A percentile compares a stretch with the other conserved stretches of the same genome.
Conservation (phyloP, 2,797 vertebrate species). For the Acanthornis magna region DNA sequence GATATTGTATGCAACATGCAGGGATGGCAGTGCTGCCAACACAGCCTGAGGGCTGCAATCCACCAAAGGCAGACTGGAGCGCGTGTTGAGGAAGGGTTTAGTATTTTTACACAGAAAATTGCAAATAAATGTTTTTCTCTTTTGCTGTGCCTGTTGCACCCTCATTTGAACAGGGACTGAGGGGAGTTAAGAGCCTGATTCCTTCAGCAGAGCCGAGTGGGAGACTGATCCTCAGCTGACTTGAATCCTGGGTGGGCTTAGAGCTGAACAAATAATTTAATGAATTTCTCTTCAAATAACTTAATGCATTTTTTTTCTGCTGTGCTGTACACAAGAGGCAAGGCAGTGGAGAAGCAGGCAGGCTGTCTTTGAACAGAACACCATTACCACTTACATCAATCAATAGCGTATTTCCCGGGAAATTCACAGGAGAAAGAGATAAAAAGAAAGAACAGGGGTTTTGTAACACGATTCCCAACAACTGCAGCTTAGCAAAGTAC, state of each 20-base stretch:
- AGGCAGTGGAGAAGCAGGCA: not conserved
- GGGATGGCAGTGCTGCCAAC: not conserved
- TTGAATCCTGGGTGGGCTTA: not conserved
- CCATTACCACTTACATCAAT: not conserved
- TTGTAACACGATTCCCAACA: not conserved
- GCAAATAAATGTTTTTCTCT: not conserved
- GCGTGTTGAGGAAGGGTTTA: rapidly evolving
- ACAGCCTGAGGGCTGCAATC: not conserved
- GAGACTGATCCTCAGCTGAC: not conserved
- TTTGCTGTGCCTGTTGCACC: not conserved
- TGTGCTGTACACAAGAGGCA: not conserved
- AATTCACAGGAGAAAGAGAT: not conserved
- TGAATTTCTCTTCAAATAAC: not conserved
- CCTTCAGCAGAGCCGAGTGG: not conserved
- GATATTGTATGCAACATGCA: rapidly evolving
- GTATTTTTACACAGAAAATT: not conserved
- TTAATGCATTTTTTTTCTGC: not conserved
- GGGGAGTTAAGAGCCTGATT: not conserved
- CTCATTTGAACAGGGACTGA: not conserved
- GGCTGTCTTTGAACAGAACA: not conserved
- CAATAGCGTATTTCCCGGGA: not conserved
- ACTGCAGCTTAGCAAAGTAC: not conserved
- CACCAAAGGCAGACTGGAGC: not conserved
- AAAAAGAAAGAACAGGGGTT: not conserved
- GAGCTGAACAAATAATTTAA: not conserved